Percentiles rank a stretch among this genome's conserved stretches.
Evolutionary conservation across 2,113 vertebrate species (phyloP).

Genomic region (Galeopterus variegatus): DNA sequence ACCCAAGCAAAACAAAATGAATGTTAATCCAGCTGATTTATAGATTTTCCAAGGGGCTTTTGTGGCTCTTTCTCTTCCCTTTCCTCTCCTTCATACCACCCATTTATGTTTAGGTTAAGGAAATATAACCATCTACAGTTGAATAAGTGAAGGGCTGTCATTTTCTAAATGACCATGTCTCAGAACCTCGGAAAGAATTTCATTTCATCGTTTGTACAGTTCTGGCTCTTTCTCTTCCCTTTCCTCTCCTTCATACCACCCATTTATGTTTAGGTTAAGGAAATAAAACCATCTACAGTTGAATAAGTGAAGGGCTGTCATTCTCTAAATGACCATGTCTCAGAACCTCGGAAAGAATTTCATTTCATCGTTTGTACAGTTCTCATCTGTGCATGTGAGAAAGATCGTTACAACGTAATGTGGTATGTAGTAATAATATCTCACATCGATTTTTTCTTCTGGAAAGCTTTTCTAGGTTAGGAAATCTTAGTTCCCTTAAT

Average conservation of each 20-base stretch:
- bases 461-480: conserved; percentile 32
- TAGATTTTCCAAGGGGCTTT: background rate
- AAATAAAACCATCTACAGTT: conserved; percentile 19
- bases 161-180: conserved; percentile 22
- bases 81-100: background rate
- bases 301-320: background rate
- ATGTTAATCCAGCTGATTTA: conserved; percentile 57
- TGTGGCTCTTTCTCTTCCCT: conserved; percentile 4
- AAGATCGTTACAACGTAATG: conserved; percentile 38
- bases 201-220: background rate
- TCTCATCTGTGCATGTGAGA: background rate
- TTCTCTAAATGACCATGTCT: conserved; percentile 24
- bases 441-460: conserved; percentile 49
- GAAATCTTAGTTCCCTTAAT: conserved; percentile 43
- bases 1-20: conserved; percentile 53
- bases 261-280: background rate
- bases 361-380: background rate
- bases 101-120: background rate
- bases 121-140: conserved; percentile 20
- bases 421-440: conserved; percentile 16
- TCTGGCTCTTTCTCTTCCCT: background rate
- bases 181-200: conserved; percentile 41
- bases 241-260: background rate
- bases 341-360: conserved; percentile 45
- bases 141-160: background rate